These are phyloP conservation scores for Okapia johnstoni DNA, from an alignment of 2,113 vertebrate species.

Conservation along the genomic window DNA sequence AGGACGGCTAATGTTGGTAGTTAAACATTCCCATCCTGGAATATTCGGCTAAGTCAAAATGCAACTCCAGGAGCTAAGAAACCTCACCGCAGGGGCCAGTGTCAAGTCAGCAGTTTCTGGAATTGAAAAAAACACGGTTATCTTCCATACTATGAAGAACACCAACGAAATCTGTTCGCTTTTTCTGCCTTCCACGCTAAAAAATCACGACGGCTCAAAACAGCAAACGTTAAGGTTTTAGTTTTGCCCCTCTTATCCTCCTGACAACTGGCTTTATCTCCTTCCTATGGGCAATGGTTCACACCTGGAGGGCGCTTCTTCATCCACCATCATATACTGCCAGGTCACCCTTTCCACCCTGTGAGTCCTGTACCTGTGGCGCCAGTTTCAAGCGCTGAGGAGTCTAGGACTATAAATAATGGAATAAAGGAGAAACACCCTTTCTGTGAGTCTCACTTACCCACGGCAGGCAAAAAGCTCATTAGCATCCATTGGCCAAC, in stretches of 20 bases:
- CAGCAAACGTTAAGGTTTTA: neutral
- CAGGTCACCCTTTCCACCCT: neutral
- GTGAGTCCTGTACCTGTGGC: too few species aligned
- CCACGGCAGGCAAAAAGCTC: neutral
- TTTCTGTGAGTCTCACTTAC: neutral
- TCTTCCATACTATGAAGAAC: neutral
- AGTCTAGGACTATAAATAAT: neutral
- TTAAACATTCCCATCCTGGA: neutral
- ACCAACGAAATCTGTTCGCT: neutral
- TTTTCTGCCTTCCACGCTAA: neutral
- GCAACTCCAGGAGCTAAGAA: neutral
- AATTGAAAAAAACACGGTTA: neutral
- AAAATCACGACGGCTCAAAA: neutral
- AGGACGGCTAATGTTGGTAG: neutral
- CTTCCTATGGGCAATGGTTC: accelerated
- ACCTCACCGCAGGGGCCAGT: neutral
- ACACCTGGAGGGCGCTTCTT: neutral
- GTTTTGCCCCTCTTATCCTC: neutral
- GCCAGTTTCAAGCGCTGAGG: neutral
- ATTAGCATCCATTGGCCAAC: neutral
- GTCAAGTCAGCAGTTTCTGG: neutral
- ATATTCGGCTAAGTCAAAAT: neutral
- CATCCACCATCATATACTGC: accelerated
- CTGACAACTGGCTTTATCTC: accelerated
- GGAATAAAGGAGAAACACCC: neutral